Evolutionary conservation across 2,113 vertebrate species (phyloP).

Genomic region (Perca fluviatilis): DNA sequence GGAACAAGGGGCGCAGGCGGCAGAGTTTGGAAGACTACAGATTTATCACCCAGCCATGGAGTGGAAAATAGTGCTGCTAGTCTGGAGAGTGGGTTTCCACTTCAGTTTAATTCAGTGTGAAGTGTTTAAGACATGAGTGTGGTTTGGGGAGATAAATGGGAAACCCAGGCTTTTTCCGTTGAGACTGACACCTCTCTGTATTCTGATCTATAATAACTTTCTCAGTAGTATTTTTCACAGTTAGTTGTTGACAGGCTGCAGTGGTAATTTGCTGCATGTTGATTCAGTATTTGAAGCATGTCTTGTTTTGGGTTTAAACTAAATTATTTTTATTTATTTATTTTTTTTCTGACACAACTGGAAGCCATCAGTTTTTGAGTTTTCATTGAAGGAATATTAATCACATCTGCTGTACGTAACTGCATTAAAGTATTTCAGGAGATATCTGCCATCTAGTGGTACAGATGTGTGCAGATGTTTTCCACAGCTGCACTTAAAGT

Average conservation of each 20-base stretch:
- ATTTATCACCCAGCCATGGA: constrained; percentile 61
- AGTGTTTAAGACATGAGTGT: constrained; percentile 62
- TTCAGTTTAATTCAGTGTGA: constrained; percentile 75
- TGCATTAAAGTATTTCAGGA: constrained; percentile 21
- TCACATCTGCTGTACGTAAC: constrained; percentile 18
- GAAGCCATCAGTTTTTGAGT: constrained; percentile 3
- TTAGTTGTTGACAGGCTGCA: constrained; percentile 14
- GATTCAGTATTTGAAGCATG: constrained; percentile 12
- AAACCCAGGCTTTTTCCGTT: constrained; percentile 52
- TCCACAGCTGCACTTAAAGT: constrained; percentile 23
- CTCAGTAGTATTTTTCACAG: constrained; percentile 10
- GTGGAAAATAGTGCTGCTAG: constrained; percentile 66
- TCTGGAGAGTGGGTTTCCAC: constrained; percentile 66
- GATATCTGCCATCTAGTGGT: constrained; percentile 76
- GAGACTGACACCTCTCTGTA: constrained; percentile 46
- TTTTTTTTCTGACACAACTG: background rate
- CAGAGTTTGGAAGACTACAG: constrained; percentile 41
- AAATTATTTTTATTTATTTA: no score
- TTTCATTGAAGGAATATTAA: constrained; percentile 20
- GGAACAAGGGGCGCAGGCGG: constrained; percentile 22
- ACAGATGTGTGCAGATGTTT: constrained; percentile 64
- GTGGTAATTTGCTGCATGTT: constrained; percentile 16
- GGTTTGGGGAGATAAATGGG: constrained; percentile 61
- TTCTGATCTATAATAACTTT: constrained; percentile 34
- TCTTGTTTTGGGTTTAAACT: constrained; percentile 21